phyloP scores from a whole-genome alignment of 2,888 invertebrate species.

The Callyntrura guangdongensis region DNA sequence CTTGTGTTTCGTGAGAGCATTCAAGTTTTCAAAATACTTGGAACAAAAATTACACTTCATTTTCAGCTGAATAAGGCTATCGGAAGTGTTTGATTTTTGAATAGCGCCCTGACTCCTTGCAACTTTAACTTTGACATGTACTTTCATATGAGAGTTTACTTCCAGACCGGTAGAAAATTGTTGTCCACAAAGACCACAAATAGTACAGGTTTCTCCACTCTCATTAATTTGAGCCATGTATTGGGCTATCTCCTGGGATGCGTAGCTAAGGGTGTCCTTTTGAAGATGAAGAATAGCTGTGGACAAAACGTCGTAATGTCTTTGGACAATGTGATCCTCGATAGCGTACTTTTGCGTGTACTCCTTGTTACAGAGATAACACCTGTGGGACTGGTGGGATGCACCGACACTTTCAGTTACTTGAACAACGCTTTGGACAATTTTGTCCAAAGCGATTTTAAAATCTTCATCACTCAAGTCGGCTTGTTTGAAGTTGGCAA shows the following conservation, averaged over 20 bases:
- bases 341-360: slow-evolving; percentile 55
- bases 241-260: neutral
- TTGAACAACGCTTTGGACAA: slow-evolving; percentile 25
- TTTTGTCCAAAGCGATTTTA: slow-evolving; percentile 34
- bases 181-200: slow-evolving; percentile 45
- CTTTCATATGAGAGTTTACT: slow-evolving; percentile 43
- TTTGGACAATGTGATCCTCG: slow-evolving; percentile 53
- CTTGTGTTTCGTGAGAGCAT: slow-evolving; percentile 40
- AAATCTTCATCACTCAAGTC: neutral
- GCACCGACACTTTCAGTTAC: neutral
- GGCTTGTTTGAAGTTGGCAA: slow-evolving; percentile 38
- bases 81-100: slow-evolving; percentile 2
- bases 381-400: slow-evolving; percentile 24
- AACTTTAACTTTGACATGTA: slow-evolving; percentile 34
- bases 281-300: slow-evolving; percentile 14
- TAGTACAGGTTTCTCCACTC: slow-evolving; percentile 21
- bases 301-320: slow-evolving; percentile 48
- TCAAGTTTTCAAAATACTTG: slow-evolving; percentile 52
- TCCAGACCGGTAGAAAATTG: slow-evolving; percentile 13
- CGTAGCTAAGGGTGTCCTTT: slow-evolving; percentile 1
- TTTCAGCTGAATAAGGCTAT: slow-evolving; percentile 36
- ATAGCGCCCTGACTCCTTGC: neutral
- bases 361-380: slow-evolving; percentile 30
- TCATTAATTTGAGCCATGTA: slow-evolving; percentile 28
- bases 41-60: slow-evolving; percentile 54